Evolutionary conservation across 2,113 vertebrate genomes (phyloP).

Genomic region (Stictonetta naevosa): DNA sequence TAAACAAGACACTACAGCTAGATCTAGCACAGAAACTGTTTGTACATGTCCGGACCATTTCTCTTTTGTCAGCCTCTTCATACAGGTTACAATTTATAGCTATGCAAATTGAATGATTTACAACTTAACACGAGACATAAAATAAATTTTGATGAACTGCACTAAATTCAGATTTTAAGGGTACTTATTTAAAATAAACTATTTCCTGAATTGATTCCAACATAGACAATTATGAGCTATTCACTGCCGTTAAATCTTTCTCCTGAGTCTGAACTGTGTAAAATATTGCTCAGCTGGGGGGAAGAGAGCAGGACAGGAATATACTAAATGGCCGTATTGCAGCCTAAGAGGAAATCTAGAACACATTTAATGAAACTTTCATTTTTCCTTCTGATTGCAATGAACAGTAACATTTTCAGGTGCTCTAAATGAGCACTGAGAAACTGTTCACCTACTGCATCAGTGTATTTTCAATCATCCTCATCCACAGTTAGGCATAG

Average conservation of each 20-base stretch:
- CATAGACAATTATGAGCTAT: background rate
- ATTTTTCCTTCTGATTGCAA: background rate
- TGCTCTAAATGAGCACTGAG: background rate
- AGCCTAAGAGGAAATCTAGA: background rate
- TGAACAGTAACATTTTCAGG: background rate
- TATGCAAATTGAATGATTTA: background rate
- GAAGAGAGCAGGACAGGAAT: background rate
- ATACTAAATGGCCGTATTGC: background rate
- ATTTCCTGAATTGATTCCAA: background rate
- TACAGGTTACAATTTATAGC: background rate
- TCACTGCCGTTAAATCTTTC: background rate
- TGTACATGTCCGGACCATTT: background rate
- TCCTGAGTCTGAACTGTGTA: background rate
- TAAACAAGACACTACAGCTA: background rate
- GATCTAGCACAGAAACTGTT: constrained; percentile 7
- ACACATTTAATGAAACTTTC: background rate
- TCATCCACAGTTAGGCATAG: background rate
- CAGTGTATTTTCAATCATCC: background rate
- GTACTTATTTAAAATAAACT: background rate
- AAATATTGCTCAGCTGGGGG: background rate
- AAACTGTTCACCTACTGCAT: background rate
- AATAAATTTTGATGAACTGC: background rate
- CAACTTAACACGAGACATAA: background rate
- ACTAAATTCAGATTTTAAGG: background rate
- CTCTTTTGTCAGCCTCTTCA: background rate